These are phyloP conservation scores for Cheilosia pagana DNA, from an alignment of 2,888 invertebrate species.

Conservation along the genomic window DNA sequence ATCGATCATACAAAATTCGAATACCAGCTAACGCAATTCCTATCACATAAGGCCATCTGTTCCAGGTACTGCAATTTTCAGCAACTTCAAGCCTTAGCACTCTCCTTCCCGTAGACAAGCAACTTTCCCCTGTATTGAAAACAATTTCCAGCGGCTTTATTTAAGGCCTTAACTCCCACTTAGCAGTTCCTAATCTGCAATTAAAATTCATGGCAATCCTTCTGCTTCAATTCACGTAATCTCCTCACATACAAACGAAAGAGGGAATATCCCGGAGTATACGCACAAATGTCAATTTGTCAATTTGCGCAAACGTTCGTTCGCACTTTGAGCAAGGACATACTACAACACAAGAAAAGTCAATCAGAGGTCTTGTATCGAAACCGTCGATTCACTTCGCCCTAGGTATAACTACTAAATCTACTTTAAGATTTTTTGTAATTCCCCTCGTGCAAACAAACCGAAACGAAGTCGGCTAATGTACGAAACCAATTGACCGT, in stretches of 20 bases:
- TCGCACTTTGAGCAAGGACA: too few species aligned
- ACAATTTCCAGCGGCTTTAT: slow-evolving; percentile 29
- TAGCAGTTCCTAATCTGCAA: slow-evolving; percentile 51
- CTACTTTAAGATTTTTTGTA: slow-evolving; percentile 1
- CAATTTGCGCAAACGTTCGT: too few species aligned
- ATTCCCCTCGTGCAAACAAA: slow-evolving; percentile 32
- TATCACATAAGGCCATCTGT: too few species aligned
- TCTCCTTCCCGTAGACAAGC: background rate
- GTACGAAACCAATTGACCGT: slow-evolving; percentile 67
- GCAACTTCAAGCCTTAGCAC: background rate
- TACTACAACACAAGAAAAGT: too few species aligned
- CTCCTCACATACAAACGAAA: slow-evolving; percentile 3
- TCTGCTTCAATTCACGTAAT: slow-evolving; percentile 43
- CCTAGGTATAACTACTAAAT: too few species aligned
- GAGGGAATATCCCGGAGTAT: too few species aligned
- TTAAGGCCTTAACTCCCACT: slow-evolving; percentile 12
- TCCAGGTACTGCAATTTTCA: background rate
- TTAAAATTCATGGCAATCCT: slow-evolving; percentile 62
- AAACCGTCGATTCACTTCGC: too few species aligned
- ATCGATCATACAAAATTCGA: too few species aligned
- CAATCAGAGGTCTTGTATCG: too few species aligned
- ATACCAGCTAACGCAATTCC: too few species aligned
- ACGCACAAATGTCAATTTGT: too few species aligned
- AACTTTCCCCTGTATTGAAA: slow-evolving; percentile 3
- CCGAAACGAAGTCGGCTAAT: slow-evolving; percentile 58